Evolutionary conservation across 2,797 vertebrate genomes (phyloP).

Genomic region (Ispidina picta): DNA sequence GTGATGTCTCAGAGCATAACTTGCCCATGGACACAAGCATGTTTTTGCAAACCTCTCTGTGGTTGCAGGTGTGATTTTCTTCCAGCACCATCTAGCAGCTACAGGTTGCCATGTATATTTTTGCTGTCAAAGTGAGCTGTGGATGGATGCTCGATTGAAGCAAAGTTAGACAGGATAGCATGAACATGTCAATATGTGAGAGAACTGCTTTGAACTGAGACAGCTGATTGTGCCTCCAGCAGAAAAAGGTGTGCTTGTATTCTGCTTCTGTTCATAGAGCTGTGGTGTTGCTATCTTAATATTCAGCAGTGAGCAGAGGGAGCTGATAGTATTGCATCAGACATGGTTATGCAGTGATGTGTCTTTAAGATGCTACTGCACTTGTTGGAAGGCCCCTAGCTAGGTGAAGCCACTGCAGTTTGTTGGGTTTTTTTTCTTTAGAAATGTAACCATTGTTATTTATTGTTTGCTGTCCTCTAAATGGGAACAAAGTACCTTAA

Average conservation of each 20-base stretch:
- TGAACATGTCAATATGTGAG: neutral
- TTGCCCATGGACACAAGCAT: neutral
- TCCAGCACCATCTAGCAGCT: neutral
- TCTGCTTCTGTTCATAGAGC: neutral
- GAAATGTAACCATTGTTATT: neutral
- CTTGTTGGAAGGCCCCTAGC: neutral
- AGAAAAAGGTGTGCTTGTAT: neutral
- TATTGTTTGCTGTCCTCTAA: neutral
- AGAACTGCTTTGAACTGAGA: neutral
- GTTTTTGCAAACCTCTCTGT: neutral
- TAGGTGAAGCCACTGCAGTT: neutral
- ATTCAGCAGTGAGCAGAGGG: neutral
- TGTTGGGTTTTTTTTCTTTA: neutral
- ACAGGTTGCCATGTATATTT: neutral
- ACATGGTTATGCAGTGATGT: fast-evolving
- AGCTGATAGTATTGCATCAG: neutral
- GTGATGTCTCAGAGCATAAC: neutral
- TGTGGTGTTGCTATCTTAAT: neutral
- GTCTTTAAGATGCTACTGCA: neutral
- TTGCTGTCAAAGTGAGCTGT: neutral
- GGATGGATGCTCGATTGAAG: neutral
- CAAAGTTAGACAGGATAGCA: neutral
- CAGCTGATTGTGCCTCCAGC: neutral
- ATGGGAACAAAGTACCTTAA: neutral
- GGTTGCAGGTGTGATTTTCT: neutral